Evolutionary conservation across 2,888 invertebrate species (phyloP).

Genomic region (Epirrita christyi): DNA sequence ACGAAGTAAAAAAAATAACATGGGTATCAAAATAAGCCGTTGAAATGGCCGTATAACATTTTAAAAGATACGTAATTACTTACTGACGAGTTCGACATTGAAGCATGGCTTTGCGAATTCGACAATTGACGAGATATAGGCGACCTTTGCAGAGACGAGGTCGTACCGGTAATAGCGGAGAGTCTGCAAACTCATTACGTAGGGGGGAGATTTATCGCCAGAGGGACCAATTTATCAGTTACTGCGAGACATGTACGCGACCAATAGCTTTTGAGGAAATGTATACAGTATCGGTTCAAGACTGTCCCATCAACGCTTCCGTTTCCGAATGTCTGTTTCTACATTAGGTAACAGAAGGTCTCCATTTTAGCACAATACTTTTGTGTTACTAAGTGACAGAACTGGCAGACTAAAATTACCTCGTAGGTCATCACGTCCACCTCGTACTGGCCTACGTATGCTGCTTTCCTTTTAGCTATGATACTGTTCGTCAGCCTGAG

Average conservation of each 20-base stretch:
- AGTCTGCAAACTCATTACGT: conserved; percentile 37
- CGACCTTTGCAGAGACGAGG: conserved; percentile 51
- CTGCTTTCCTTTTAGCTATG: too few relatives aligned
- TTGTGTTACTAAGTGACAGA: too few relatives aligned
- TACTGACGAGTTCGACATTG: conserved; percentile 44
- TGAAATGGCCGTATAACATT: too few relatives aligned
- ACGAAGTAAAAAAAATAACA: too few relatives aligned
- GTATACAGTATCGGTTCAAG: too few relatives aligned
- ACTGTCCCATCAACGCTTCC: too few relatives aligned
- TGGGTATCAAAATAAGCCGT: too few relatives aligned
- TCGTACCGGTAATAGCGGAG: conserved; percentile 52
- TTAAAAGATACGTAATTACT: too few relatives aligned
- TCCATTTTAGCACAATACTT: too few relatives aligned
- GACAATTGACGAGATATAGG: conserved; percentile 49
- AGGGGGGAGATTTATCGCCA: conserved; percentile 38
- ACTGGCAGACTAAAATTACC: too few relatives aligned
- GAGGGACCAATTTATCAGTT: conserved; percentile 16
- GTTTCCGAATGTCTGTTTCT: too few relatives aligned
- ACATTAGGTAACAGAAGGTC: conserved; percentile 1
- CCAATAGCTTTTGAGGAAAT: conserved; percentile 6
- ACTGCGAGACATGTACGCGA: conserved; percentile 13
- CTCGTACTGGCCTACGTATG: too few relatives aligned
- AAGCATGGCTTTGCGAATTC: conserved; percentile 42
- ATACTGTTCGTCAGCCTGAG: not conserved
- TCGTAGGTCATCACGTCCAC: not conserved